Evolutionary conservation across 2,113 vertebrate species (phyloP), one percentile per base, ranked within the genome.

Genomic region (Zeus faber): DNA sequence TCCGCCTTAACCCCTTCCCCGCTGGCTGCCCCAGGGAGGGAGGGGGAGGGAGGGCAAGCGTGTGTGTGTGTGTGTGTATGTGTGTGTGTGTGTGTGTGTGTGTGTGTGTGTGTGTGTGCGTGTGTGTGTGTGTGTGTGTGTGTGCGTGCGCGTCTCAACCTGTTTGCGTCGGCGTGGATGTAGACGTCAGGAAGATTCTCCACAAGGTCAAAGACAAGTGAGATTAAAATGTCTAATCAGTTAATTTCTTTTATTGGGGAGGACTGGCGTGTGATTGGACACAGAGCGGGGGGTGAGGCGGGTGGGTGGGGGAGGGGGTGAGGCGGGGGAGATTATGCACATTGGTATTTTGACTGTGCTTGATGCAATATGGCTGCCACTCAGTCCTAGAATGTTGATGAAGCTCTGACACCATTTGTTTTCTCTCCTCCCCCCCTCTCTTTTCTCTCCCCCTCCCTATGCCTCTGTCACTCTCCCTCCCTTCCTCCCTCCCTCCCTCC

Each of bases 191-290:
- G 85, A 86, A 91, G 88, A 83, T 85, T 88, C 88, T 90, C 87
- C 83, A 82, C 89, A 91, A 91, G 89, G 89, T 91, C 89, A 90
- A 90, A 89, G 86, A 89, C 88, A 88, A 87, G 81, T 86, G 89
- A 90, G 85, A 90, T 91, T 87, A 91, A 89, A 89, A 89, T 86
- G 88, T 89, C 88, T 90, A 90, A 91, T 90, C 88, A 90, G 88
- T 89, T 90, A 86, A 91, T 91, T 91, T 89, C 88, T 90, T 90
- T 91, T 91, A 90, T 90, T 89, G 85, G 86, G 87, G 87, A 85
- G 82, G 88, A 88, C 88, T 87, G 84, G 60, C 64, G 82, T 87
- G 87, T 86, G 87, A 89, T 89, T 91, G 87, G 87, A 87, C 81
- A 72, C 74, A 79, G 70, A 58, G 79, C 70, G 69, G 76, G 53